phyloP scores from a whole-genome alignment of 2,797 vertebrate genomes.

The Gymnoscopelus microlampas region DNA sequence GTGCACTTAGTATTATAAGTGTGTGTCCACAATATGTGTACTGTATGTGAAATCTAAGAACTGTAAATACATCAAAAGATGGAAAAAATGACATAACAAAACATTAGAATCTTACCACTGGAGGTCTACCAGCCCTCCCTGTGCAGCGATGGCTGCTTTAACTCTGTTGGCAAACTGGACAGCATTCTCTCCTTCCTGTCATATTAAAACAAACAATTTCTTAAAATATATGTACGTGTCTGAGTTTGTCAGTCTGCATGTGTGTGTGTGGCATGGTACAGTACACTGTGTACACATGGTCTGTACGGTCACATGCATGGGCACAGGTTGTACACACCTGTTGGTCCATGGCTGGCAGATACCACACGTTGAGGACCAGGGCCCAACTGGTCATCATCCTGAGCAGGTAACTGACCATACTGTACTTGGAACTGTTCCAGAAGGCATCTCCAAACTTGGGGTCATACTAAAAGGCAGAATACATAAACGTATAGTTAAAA shows the following conservation, averaged over 20 bases:
- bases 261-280: neutral
- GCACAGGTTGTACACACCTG: slow-evolving; percentile 79
- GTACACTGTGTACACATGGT: neutral
- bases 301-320: neutral
- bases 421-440: slow-evolving; percentile 98
- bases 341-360: slow-evolving; percentile 92
- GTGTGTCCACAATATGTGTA: neutral
- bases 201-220: slow-evolving; percentile 19
- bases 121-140: slow-evolving; percentile 93
- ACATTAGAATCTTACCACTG: slow-evolving; percentile 83
- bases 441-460: slow-evolving; percentile 97
- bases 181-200: slow-evolving; percentile 91
- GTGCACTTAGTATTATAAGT: neutral
- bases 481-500: neutral
- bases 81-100: too few relatives aligned
- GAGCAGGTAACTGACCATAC: slow-evolving; percentile 93
- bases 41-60: neutral
- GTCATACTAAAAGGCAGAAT: slow-evolving; percentile 85
- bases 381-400: slow-evolving; percentile 99
- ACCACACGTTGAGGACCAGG: slow-evolving; percentile 96
- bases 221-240: neutral
- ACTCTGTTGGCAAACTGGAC: slow-evolving; percentile 97
- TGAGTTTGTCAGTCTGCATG: neutral
- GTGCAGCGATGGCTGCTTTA: slow-evolving; percentile 91
- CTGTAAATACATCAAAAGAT: neutral